A percentile compares a stretch with the other conserved stretches of the same genome.
Conservation (phyloP, 2,797 vertebrate genomes). For the Setipinna tenuifilis region DNA sequence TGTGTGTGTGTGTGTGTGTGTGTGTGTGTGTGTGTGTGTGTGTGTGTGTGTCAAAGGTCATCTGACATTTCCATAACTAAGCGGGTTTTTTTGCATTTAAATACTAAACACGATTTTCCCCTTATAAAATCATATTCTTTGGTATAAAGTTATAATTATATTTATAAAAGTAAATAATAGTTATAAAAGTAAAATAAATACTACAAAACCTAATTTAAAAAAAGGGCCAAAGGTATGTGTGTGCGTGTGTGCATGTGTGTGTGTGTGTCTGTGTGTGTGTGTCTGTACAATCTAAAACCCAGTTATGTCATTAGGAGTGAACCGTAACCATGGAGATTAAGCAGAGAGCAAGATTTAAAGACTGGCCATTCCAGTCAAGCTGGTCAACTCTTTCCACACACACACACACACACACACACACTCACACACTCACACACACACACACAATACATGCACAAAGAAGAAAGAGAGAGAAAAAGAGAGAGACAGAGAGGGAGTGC, state of each 20-base stretch:
- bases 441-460: not conserved
- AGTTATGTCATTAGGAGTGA: not conserved
- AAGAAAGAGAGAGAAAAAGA: too few relatives aligned
- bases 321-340: not conserved
- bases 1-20: too few relatives aligned
- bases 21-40: too few relatives aligned
- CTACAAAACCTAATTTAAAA: too few relatives aligned
- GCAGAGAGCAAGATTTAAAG: not conserved
- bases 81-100: too few relatives aligned
- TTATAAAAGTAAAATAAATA: too few relatives aligned
- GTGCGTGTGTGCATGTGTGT: not conserved
- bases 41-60: not conserved
- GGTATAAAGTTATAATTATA: too few relatives aligned
- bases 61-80: too few relatives aligned
- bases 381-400: not conserved
- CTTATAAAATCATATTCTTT: too few relatives aligned
- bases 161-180: too few relatives aligned
- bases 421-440: slow-evolving; percentile 11
- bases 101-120: too few relatives aligned
- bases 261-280: not conserved
- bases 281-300: not conserved
- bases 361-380: not conserved
- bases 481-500: too few relatives aligned
- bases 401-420: slow-evolving; percentile 5
- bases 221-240: not conserved